phyloP scores from a whole-genome alignment of 2,888 invertebrate species.

The Hedya salicella region DNA sequence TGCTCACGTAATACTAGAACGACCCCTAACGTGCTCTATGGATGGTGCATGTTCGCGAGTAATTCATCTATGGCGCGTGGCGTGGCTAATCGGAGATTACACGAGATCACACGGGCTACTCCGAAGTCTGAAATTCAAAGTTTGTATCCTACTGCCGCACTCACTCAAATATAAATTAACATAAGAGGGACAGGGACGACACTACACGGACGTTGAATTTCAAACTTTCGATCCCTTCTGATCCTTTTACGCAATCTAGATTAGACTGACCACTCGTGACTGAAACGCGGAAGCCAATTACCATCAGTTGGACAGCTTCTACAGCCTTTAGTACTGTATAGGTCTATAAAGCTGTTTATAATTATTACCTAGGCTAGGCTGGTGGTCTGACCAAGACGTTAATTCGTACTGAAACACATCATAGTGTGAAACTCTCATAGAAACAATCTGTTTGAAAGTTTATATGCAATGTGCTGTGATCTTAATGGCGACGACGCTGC shows the following conservation, averaged over 20 bases:
- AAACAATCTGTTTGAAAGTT: too few relatives aligned
- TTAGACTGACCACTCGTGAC: slow-evolving; percentile 42
- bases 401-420: too few relatives aligned
- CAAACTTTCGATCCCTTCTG: too few relatives aligned
- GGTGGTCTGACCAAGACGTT: not conserved
- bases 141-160: too few relatives aligned
- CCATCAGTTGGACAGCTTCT: slow-evolving; percentile 25
- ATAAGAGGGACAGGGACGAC: too few relatives aligned
- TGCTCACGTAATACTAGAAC: too few relatives aligned
- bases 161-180: too few relatives aligned
- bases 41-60: slow-evolving; percentile 8
- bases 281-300: slow-evolving; percentile 38
- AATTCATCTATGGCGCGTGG: slow-evolving; percentile 8
- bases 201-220: too few relatives aligned
- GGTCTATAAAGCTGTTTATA: slow-evolving; percentile 9
- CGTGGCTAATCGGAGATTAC: slow-evolving; percentile 28
- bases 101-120: slow-evolving; percentile 11
- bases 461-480: too few relatives aligned
- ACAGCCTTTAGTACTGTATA: slow-evolving; percentile 22
- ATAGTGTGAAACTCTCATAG: too few relatives aligned
- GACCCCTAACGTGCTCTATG: not conserved
- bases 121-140: too few relatives aligned
- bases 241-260: slow-evolving; percentile 38
- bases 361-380: slow-evolving; percentile 23
- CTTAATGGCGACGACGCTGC: too few relatives aligned